phyloP scores from a whole-genome alignment of 2,113 vertebrate species.

The Vidua macroura region DNA sequence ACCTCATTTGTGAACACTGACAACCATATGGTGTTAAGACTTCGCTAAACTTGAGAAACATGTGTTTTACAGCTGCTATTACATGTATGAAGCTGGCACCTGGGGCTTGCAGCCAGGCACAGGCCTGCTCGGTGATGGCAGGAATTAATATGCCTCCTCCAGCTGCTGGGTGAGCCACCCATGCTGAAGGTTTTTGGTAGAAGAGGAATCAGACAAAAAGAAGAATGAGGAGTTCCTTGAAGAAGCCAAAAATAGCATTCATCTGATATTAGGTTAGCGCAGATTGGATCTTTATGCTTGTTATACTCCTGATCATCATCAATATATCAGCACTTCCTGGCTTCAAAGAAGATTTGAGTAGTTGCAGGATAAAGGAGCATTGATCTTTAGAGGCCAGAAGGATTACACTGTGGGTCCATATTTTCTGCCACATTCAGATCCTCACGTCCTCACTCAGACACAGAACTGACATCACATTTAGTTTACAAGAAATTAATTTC shows the following conservation, averaged over 20 bases:
- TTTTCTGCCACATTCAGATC: neutral
- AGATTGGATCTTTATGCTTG: neutral
- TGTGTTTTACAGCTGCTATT: neutral
- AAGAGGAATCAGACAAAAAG: neutral
- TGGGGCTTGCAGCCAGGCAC: neutral
- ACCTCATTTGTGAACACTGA: neutral
- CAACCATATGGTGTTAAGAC: neutral
- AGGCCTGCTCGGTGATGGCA: fast-evolving
- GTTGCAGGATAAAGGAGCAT: neutral
- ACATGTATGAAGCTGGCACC: neutral
- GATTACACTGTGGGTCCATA: neutral
- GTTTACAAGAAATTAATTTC: neutral
- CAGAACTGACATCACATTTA: neutral
- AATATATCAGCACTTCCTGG: neutral
- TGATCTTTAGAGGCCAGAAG: neutral
- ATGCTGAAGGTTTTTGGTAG: fast-evolving
- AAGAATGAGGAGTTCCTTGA: neutral
- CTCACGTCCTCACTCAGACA: neutral
- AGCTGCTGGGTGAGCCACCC: fast-evolving
- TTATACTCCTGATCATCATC: neutral
- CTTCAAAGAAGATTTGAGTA: neutral
- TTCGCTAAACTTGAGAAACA: neutral
- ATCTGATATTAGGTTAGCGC: neutral
- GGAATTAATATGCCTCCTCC: neutral
- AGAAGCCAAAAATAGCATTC: neutral